A percentile compares a stretch with the other conserved stretches of the same genome.
phyloP scores from a whole-genome alignment of 2,797 vertebrate genomes.

The Pristis pectinata region DNA sequence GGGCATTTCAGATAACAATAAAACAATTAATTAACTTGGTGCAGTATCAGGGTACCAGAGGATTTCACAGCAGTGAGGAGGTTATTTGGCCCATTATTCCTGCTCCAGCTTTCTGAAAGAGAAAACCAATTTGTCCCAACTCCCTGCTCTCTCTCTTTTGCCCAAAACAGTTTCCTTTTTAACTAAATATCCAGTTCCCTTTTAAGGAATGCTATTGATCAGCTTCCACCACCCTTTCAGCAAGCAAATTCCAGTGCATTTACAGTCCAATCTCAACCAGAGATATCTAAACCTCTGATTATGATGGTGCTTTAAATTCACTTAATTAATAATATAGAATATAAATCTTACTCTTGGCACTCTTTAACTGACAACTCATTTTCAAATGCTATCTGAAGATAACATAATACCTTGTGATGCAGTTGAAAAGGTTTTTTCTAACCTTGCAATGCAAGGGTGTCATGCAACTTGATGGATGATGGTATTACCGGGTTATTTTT shows the following conservation, averaged over 20 bases:
- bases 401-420: background rate
- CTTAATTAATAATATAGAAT: background rate
- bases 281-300: background rate
- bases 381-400: background rate
- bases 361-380: background rate
- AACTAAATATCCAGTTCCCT: background rate
- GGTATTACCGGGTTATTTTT: constrained; percentile 29
- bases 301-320: background rate
- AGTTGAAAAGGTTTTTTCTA: background rate
- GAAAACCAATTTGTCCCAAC: background rate
- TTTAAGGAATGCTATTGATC: background rate
- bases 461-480: constrained; percentile 3
- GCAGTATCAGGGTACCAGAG: background rate
- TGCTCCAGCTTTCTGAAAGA: background rate
- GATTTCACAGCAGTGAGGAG: background rate
- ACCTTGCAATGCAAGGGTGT: constrained; percentile 23
- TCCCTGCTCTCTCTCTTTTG: background rate
- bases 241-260: background rate
- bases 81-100: background rate
- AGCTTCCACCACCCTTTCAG: background rate
- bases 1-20: background rate
- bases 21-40: background rate
- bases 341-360: background rate
- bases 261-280: background rate
- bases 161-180: background rate